Evolutionary conservation across 2,113 vertebrate species (phyloP).

Genomic region (Lagopus muta): DNA sequence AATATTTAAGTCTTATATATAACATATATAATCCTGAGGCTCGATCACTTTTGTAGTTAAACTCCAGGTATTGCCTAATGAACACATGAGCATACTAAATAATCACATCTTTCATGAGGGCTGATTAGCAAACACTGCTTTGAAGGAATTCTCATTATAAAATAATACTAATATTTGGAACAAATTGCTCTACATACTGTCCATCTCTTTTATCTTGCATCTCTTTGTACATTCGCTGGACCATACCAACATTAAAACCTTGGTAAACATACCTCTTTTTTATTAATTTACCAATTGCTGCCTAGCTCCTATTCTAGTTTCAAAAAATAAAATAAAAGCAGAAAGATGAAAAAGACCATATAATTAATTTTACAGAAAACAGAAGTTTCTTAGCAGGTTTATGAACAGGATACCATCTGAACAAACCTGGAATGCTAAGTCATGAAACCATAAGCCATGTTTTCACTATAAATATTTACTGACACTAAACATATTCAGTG

Average conservation of each 20-base stretch:
- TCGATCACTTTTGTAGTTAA: slow-evolving; percentile 1
- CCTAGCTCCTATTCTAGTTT: background rate
- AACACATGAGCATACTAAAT: background rate
- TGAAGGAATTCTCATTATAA: background rate
- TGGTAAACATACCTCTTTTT: background rate
- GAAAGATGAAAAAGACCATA: background rate
- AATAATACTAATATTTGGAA: background rate
- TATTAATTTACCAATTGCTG: background rate
- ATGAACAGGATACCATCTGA: background rate
- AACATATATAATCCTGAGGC: background rate
- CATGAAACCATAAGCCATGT: slow-evolving; percentile 32
- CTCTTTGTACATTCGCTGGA: background rate
- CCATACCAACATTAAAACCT: background rate
- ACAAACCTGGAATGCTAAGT: slow-evolving; percentile 37
- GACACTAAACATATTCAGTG: slow-evolving; percentile 78
- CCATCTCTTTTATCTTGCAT: background rate
- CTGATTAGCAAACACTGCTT: background rate
- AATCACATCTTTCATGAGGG: background rate
- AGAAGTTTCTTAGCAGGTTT: background rate
- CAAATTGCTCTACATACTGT: background rate
- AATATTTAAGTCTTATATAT: background rate
- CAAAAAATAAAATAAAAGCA: background rate
- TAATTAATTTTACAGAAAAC: background rate
- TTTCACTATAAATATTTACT: slow-evolving; percentile 75
- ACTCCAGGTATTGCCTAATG: background rate